A percentile compares a stretch with the other conserved stretches of the same genome.
Conservation (phyloP, 1,140 invertebrate species). For the Dufourea novaeangliae region DNA sequence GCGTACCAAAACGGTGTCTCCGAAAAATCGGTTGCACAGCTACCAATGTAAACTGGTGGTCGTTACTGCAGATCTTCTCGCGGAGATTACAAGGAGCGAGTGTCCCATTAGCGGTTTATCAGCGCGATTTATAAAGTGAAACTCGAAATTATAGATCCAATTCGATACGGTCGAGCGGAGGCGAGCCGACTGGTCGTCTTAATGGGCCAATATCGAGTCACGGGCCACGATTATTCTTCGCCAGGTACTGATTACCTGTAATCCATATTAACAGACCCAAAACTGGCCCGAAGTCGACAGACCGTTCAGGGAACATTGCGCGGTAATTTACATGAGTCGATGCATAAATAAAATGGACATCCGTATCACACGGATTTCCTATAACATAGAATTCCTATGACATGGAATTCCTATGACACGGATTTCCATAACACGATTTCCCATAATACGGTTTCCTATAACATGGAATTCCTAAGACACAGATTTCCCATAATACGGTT, state of each 20-base stretch:
- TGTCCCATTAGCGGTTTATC: constrained; percentile 28
- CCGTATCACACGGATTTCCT: too few species aligned
- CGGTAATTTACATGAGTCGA: too few species aligned
- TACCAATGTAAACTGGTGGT: background rate
- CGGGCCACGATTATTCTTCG: constrained; percentile 12
- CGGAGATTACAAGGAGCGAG: constrained; percentile 13
- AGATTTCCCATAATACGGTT: too few species aligned
- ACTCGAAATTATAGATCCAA: constrained; percentile 39
- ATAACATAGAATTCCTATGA: too few species aligned
- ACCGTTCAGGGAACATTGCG: background rate
- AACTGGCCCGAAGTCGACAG: background rate
- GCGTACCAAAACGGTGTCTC: background rate
- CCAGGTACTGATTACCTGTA: constrained; percentile 15
- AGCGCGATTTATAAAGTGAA: constrained; percentile 45
- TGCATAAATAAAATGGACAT: too few species aligned
- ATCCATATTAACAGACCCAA: constrained; percentile 28
- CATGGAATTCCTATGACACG: too few species aligned
- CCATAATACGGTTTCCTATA: too few species aligned
- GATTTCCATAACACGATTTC: too few species aligned
- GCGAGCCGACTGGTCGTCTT: background rate
- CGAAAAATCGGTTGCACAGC: background rate
- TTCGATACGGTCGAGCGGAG: background rate
- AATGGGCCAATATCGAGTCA: constrained; percentile 18
- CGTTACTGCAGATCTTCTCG: constrained; percentile 6
- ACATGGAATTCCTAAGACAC: background rate